Base-by-base conservation (phyloP, 2,888 invertebrate genomes). In the Drosophila niveifrons region DNA sequence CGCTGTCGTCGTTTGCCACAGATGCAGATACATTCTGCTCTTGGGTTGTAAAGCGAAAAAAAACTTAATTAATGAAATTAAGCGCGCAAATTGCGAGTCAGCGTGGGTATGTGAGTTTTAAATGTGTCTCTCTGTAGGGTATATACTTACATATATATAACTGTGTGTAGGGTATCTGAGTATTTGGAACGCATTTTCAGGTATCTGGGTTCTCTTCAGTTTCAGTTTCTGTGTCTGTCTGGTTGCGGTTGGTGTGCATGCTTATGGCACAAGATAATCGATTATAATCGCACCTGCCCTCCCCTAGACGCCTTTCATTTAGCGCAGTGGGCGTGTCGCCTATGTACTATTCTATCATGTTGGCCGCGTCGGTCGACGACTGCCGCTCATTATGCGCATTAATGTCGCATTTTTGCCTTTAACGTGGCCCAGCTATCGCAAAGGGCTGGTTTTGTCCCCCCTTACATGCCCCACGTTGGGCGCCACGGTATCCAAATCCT, bases 1-100 rank as follows among this genome's bases (percentile, higher is more conserved):
- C 50, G 9, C 15, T 17, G 46, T 47, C 53, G 15, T 23, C 36
- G 36, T 36, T 36, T 53, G 66, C 43, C n/a, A 13, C 61, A 53
- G 64, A 62, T 66, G 62, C 72, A 72, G 51, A 75, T 72, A 65
- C 65, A 72, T 59, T 64, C 31, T 57, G 48, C 18, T 43, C 53
- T 41, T 53, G 63, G 62, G 34, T 13, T 56, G 34, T 1, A 13
- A 41, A 15, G 6, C 11, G n/a, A 36, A 48, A 47, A 63, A 55
- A 70, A 51, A 64, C 61, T 68, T 86, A 85, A 88, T 85, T 85
- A 85, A 85, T 86, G 84, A 85, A 85, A 85, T 85, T 88, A 88
- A 75, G 80, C 66, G 51, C 50, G 66, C 73, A 70, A 75, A 63
- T 65, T 73, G 66, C 48, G 47, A 56, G 34, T 17, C 53, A 48